Conservation (phyloP, 2,797 vertebrate genomes). For the Pseudopleuronectes americanus region DNA sequence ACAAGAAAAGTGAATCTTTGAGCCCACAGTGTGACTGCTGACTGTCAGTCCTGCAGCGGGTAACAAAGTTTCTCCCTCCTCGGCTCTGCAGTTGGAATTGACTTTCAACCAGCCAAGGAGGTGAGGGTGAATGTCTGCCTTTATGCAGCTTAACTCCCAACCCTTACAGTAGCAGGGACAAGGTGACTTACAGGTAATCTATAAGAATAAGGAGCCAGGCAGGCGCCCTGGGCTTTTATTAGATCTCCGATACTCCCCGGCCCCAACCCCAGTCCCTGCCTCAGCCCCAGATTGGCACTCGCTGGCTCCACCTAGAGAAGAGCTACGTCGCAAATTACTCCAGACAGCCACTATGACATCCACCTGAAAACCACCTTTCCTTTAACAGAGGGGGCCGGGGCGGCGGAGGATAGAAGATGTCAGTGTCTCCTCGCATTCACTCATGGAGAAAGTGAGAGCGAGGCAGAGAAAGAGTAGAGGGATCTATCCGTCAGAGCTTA, state of each 20-base stretch:
- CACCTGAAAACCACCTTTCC: slow-evolving; percentile 79
- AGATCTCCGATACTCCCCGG: slow-evolving; percentile 84
- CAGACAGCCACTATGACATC: slow-evolving; percentile 81
- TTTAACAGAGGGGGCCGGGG: slow-evolving; percentile 80
- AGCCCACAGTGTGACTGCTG: slow-evolving; percentile 39
- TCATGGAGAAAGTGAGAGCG: slow-evolving; percentile 79
- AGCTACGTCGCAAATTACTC: slow-evolving; percentile 77
- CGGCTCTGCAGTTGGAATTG: slow-evolving; percentile 74
- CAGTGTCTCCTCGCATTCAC: slow-evolving; percentile 89
- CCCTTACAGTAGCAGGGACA: slow-evolving; percentile 82
- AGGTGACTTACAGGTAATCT: slow-evolving; percentile 88
- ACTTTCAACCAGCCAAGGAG: slow-evolving; percentile 74
- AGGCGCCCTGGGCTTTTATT: slow-evolving; percentile 84
- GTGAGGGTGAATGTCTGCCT: slow-evolving; percentile 78
- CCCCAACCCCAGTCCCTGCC: slow-evolving; percentile 73
- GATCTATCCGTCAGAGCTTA: slow-evolving; percentile 96
- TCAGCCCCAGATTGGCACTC: slow-evolving; percentile 76
- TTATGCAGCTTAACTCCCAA: slow-evolving; percentile 80
- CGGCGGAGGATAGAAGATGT: slow-evolving; percentile 84
- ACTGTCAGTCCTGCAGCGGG: slow-evolving; percentile 61
- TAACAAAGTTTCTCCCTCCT: slow-evolving; percentile 63
- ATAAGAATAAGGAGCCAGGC: slow-evolving; percentile 86
- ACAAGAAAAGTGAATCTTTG: background rate
- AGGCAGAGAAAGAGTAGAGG: slow-evolving; percentile 48
- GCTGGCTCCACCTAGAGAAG: slow-evolving; percentile 74